Conservation (phyloP, 1,140 invertebrate genomes). For the Drosophila ambigua region DNA sequence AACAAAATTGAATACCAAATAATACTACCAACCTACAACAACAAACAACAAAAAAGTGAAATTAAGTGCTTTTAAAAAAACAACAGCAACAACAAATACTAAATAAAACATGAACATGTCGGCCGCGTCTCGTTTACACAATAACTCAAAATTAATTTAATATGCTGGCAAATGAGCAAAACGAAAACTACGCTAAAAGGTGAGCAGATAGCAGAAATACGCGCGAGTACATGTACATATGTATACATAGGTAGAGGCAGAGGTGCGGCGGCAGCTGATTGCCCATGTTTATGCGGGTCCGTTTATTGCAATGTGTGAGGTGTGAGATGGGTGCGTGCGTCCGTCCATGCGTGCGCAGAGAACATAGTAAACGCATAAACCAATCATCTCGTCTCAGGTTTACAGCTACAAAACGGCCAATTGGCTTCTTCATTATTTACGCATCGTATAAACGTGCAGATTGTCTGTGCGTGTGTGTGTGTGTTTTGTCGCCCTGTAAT, state of each 20-base stretch:
- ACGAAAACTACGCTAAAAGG: conserved; percentile 72
- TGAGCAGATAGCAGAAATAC: conserved; percentile 44
- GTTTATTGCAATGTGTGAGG: too few relatives aligned
- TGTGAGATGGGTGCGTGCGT: too few relatives aligned
- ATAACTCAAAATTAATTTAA: conserved; percentile 80
- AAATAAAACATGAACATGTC: conserved; percentile 62
- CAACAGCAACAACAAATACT: conserved; percentile 26
- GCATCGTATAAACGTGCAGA: too few relatives aligned
- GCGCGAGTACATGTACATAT: conserved; percentile 15
- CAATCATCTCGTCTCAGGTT: neutral
- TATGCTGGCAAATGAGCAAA: conserved; percentile 75
- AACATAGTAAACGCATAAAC: conserved; percentile 2
- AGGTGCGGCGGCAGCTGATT: conserved; percentile 26
- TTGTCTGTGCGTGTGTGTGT: too few relatives aligned
- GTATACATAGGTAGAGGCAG: conserved; percentile 26
- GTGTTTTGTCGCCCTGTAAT: too few relatives aligned
- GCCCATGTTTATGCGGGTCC: conserved; percentile 4
- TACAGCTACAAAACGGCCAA: neutral
- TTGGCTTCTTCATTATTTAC: too few relatives aligned
- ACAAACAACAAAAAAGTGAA: conserved; percentile 69
- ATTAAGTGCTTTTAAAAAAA: conserved; percentile 71
- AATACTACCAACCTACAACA: conserved; percentile 23
- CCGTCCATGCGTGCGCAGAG: too few relatives aligned
- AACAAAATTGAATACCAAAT: conserved; percentile 51
- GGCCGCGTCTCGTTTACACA: conserved; percentile 76